Base-by-base conservation (phyloP, 2,888 invertebrate species). In the Parnassius smintheus region DNA sequence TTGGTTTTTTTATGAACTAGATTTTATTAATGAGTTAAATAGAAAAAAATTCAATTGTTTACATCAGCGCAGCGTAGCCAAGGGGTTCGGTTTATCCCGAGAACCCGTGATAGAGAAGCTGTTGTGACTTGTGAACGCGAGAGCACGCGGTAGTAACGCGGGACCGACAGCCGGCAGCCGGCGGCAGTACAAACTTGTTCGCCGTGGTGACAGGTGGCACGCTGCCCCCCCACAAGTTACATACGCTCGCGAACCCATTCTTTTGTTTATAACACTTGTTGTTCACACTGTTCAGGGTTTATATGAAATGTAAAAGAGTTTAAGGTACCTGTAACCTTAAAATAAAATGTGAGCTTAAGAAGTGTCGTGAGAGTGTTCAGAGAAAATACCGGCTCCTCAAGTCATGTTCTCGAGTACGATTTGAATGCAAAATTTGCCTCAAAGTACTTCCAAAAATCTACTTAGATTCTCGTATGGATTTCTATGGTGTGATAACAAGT, bases 261-360 rank as follows among this genome's bases (percentile, higher is more conserved):
- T 82, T 84, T 88, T 86, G 88, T 88, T 85, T 85, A 83, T 77
- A 82, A 79, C 82, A 87, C 82, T 89, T 87, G 83, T 83, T 82
- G 82, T 85, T 77, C 76, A 70, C 71, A 66, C 72, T 73, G 76
- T 70, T 73, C 73, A 73, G 63, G 59, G 63, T 59, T 55, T 67
- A 68, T 70, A 65, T 67, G 69, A 66, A 70, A 72, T 66, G 70
- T 67, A 65, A 68, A 65, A 74, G 68, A 76, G 74, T 68, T 56
- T 61, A 75, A 69, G 76, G 73, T 73, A 54, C 12, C 54, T 12
- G 42, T 55, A 61, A 18, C 18, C 45, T 61, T 48, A 12, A 56
- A 56, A 53, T 62, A 75, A 76, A 75, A 85, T 85, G 86, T 85
- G 80, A 81, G 85, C 80, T 79, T 73, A 75, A 83, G 89, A 75